These are phyloP conservation scores for Tridacna gigas DNA, from an alignment of 2,888 invertebrate species.

Conservation along the genomic window DNA sequence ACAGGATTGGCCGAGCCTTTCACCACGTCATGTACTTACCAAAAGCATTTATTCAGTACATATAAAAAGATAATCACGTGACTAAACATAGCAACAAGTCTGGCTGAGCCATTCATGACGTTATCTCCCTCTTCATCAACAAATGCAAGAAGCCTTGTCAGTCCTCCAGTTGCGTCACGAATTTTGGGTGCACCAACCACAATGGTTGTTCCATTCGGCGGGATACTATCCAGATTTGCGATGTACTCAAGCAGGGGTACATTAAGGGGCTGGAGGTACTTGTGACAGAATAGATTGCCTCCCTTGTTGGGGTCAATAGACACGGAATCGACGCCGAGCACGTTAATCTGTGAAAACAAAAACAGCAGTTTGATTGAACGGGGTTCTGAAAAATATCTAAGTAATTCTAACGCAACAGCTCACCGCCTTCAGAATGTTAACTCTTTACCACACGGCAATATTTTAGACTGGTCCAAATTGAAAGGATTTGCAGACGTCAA, in stretches of 20 bases:
- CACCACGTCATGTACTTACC: too few species aligned
- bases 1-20: too few species aligned
- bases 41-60: too few species aligned
- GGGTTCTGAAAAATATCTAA: too few species aligned
- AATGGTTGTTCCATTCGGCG: constrained; percentile 29
- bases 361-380: too few species aligned
- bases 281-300: neutral
- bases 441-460: too few species aligned
- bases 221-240: constrained; percentile 32
- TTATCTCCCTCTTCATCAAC: constrained; percentile 25
- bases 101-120: constrained; percentile 1
- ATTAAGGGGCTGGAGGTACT: constrained; percentile 21
- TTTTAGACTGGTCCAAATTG: too few species aligned
- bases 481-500: too few species aligned
- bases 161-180: constrained; percentile 19
- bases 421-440: too few species aligned
- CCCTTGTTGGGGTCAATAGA: neutral
- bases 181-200: constrained; percentile 29
- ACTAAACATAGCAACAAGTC: too few species aligned
- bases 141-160: constrained; percentile 24
- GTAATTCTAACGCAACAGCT: too few species aligned
- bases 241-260: constrained; percentile 37
- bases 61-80: too few species aligned
- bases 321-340: constrained; percentile 14
- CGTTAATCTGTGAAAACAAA: neutral